Base-by-base conservation (phyloP, 2,888 invertebrate genomes). In the Dasysyrphus albostriatus region DNA sequence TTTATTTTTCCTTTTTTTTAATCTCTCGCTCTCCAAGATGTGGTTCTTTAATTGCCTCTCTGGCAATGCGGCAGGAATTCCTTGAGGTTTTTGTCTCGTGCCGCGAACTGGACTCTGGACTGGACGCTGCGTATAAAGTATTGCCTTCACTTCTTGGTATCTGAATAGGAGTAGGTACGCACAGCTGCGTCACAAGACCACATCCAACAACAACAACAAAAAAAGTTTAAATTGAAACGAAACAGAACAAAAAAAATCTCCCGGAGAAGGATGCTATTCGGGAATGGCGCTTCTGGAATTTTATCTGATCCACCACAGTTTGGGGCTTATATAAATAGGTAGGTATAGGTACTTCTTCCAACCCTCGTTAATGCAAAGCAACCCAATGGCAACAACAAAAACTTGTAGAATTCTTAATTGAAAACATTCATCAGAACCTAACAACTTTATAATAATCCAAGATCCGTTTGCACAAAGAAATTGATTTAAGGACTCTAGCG, bases 1-100 rank as follows among this genome's bases (percentile, higher is more conserved):
- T 24, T 7, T 14, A 19, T 73, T 72, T 42, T 54, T 16, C 19
- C 2, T 79, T 75, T 49, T 63, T 79, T 87, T 77, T 72, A 78
- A 87, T 78, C 82, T 78, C 85, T 82, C 85, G 82, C 85, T 78
- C 78, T 82, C 82, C 14, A 59, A 70, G 78, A 65, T 87, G 82
- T 74, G 85, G 85, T 87, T 85, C 82, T 87, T 87, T 87, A 87
- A 87, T 87, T 87, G 85, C 85, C 82, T 82, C 82, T 82, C 78
- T 37, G 74, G 74, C 69, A 82, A 87, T 87, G 82, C 82, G 85
- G 85, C 65, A 78, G 82, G 85, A 78, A 87, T 82, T 87, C 77
- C 82, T 74, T 75, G 54, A 78, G 73, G 82, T 82, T 87, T 85
- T 87, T 87, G 85, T 87, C 85, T 70, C 85, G 85, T 87, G 85